Evolutionary conservation across 2,113 vertebrate genomes (phyloP).

Genomic region (Campylomormyrus tamandua): DNA sequence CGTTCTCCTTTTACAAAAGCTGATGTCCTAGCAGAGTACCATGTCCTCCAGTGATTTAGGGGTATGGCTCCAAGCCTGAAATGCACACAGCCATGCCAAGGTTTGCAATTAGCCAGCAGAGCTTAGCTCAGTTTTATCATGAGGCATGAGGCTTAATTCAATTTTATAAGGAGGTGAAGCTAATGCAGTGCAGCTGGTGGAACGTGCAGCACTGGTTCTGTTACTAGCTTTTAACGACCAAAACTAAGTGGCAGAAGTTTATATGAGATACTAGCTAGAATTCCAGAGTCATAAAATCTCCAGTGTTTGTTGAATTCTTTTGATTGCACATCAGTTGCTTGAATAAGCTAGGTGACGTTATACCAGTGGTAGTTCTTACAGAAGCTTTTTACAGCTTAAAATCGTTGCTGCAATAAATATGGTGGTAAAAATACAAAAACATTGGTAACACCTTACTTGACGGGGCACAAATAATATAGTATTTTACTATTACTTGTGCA

Average conservation of each 20-base stretch:
- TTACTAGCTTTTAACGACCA: not conserved
- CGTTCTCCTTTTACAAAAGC: not conserved
- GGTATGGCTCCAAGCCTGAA: not conserved
- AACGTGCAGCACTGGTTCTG: not conserved
- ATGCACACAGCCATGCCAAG: not conserved
- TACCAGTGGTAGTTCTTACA: not conserved
- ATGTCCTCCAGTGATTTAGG: not conserved
- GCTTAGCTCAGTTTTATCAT: not conserved
- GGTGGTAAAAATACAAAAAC: not conserved
- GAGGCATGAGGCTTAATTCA: not conserved
- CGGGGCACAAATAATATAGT: not conserved
- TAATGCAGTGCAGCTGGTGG: not conserved
- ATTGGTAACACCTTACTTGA: not conserved
- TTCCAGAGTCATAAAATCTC: not conserved
- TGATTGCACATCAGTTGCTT: not conserved
- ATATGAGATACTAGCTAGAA: not conserved
- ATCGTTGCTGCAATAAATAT: not conserved
- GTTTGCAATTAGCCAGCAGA: not conserved
- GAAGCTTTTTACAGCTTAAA: not conserved
- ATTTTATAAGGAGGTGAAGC: slow-evolving; percentile 6
- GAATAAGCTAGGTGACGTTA: not conserved
- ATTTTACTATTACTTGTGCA: not conserved
- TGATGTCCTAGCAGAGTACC: not conserved
- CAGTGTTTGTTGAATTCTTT: not conserved
- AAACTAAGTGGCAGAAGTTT: not conserved